phyloP scores from a whole-genome alignment of 2,113 vertebrate species.

The Alouatta palliata region DNA sequence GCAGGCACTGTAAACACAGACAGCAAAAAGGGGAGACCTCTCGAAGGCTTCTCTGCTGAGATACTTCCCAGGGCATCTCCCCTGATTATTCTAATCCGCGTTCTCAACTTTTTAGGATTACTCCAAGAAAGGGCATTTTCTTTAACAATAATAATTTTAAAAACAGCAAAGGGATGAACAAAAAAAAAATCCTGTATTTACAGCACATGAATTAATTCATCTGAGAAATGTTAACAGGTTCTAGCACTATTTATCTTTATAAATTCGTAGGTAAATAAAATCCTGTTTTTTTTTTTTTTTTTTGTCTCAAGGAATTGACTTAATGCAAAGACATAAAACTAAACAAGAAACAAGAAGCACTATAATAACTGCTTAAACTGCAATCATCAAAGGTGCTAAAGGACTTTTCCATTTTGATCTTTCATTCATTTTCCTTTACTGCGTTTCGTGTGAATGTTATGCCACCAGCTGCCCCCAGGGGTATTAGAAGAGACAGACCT shows the following conservation, averaged over 20 bases:
- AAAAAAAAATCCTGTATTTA: not conserved
- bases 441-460: rapidly evolving
- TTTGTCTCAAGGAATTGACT: not conserved
- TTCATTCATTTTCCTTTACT: not conserved
- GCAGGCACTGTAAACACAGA: rapidly evolving
- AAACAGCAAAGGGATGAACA: no score
- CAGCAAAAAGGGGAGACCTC: rapidly evolving
- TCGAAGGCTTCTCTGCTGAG: not conserved
- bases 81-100: not conserved
- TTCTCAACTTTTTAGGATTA: not conserved
- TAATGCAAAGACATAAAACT: not conserved
- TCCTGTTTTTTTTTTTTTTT: not conserved
- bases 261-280: not conserved
- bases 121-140: not conserved
- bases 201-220: not conserved
- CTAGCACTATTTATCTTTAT: not conserved
- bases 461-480: not conserved
- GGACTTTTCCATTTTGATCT: not conserved
- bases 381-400: no score
- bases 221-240: not conserved
- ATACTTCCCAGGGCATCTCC: not conserved
- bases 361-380: not conserved
- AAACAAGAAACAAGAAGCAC: not conserved
- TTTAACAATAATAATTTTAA: not conserved
- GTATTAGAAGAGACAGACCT: rapidly evolving